These are phyloP conservation scores for Lasioglossum villosulum DNA, from an alignment of 2,888 invertebrate species.

Conservation along the genomic window DNA sequence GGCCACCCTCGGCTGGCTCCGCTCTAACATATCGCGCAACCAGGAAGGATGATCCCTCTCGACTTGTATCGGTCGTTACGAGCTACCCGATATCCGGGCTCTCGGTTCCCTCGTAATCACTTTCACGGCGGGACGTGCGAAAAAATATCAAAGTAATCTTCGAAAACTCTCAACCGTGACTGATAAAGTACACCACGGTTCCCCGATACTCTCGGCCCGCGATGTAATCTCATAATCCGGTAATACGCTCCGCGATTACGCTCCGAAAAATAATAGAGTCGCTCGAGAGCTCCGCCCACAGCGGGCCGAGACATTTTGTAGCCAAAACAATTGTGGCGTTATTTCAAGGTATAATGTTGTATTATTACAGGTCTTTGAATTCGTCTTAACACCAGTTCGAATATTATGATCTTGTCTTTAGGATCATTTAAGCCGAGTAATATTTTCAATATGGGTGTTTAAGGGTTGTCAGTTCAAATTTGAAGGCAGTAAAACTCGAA, in stretches of 20 bases:
- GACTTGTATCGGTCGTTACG: slow-evolving; percentile 51
- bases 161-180: slow-evolving; percentile 21
- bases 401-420: no score
- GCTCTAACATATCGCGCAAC: slow-evolving; percentile 34
- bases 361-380: no score
- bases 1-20: slow-evolving; percentile 20
- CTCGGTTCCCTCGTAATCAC: slow-evolving; percentile 31
- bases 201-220: slow-evolving; percentile 14
- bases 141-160: slow-evolving; percentile 39
- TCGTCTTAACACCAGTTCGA: no score
- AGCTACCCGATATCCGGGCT: slow-evolving; percentile 47
- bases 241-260: neutral
- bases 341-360: no score
- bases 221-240: slow-evolving; percentile 20
- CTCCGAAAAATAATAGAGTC: neutral
- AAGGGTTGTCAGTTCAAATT: no score
- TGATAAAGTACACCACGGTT: slow-evolving; percentile 14
- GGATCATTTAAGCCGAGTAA: no score
- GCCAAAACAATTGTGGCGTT: no score
- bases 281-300: neutral
- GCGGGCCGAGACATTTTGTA: no score
- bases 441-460: no score
- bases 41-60: slow-evolving; percentile 58
- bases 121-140: slow-evolving; percentile 22
- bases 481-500: neutral